Evolutionary conservation across 2,113 vertebrate species (phyloP), one percentile per base, ranked within the genome.

Genomic region (Platichthys stellatus): DNA sequence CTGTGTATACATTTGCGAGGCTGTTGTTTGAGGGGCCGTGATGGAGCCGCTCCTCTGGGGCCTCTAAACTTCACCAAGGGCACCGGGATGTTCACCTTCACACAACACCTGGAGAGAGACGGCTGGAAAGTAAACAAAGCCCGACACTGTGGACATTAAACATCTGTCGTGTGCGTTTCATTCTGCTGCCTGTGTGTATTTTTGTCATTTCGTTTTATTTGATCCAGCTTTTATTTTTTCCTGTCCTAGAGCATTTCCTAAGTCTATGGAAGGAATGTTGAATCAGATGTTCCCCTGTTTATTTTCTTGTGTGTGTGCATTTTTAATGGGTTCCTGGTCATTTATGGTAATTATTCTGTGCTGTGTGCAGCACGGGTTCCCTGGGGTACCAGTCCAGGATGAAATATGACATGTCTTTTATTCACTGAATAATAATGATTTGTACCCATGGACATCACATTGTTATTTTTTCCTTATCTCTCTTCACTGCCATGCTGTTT

Each of bases 401-500:
- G 47, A 75, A 74, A 81, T 54, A 63, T 78, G 45, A 51, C 79
- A 58, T 68, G 47, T 85, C 72, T 76, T 75, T 74, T 63, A 24
- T 72, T 86, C 63, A 65, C 35, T 69, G 68, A 80, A 77, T 74
- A 63, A 64, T 54, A 73, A 63, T 72, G 76, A 65, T 82, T 74
- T 89, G 74, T 64, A 54, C 60, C 75, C 82, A 88, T 90, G 54
- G 61, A 83, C 86, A 80, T 91, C 69, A 67, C 71, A 80, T 72
- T 86, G 70, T 82, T 90, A 72, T 82, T 78, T 31, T 28, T 89
- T 83, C 38, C 57, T 81, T 87, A 85, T 88, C 81, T 78, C 54
- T 89, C 60, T 4, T 83, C 68, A 78, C 74, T 86, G 72, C 69
- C 92, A 87, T 82, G 78, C 65, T 77, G 80, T 85, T 89, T 86